Evolutionary conservation across 2,113 vertebrate genomes (phyloP), one percentile per base, ranked within the genome.

Genomic region (Vidua macroura): DNA sequence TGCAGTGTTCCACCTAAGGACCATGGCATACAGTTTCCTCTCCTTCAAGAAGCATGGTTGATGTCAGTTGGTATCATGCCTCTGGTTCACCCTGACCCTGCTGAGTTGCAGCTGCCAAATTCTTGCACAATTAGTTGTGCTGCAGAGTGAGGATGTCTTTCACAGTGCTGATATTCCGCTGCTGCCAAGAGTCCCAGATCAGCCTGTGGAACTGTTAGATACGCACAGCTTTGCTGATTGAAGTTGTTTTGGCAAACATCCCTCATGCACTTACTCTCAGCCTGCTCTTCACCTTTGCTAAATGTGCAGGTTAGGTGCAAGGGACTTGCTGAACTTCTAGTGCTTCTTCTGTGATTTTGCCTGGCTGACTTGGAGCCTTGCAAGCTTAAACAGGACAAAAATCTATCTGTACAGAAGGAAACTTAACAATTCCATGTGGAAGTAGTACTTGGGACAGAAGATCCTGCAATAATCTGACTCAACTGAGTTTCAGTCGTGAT

Each of bases 121-220:
- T 39, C 30, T 66, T 46, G 43, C 33, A 20, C 55, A 53, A 10
- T 30, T 16, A 30, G 41, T 11, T 58, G 8, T 28, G 25, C 44
- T 64, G 58, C n/a, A 41, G 35, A 12, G 14, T 22, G 37, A 44
- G 43, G 33, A 23, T 60, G 5, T 74, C 73, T 6, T 4, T 66
- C 49, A 35, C 43, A 24, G 3, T 23, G 70, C 33, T 46, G 43
- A 28, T 1, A 10, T 3, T 49, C 43, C 2, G 2, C 4, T 2
- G 2, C 3, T 39, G 19, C 11, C 23, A 48, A 48, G 31, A 17
- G 22, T 82, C 15, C 20, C 24, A 15, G 28, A 14, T 69, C 35
- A 43, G 31, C 43, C 31, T 85, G 21, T 72, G 58, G 33, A 79
- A 48, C 33, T 58, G 37, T 35, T 51, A 22, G 23, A 41, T 41